A percentile compares a stretch with the other conserved stretches of the same genome.
These are phyloP conservation scores for Poeciliopsis prolifica DNA, from an alignment of 2,113 vertebrate genomes.

Conservation along the genomic window DNA sequence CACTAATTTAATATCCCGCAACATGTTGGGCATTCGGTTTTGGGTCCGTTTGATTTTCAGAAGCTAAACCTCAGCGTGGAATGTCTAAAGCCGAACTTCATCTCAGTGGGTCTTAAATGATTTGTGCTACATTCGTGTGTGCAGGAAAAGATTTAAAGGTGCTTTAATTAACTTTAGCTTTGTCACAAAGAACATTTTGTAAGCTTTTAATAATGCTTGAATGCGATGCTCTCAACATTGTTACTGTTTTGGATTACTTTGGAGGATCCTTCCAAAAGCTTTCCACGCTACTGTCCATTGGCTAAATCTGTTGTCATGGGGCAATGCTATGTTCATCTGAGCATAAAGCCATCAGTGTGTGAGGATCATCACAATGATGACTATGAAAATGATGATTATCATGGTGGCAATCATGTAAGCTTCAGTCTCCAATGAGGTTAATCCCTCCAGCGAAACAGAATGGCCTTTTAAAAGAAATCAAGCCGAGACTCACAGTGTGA, in stretches of 20 bases:
- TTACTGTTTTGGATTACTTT: not conserved
- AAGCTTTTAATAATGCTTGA: not conserved
- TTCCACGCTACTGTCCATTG: slow-evolving; percentile 5
- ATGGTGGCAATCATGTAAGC: slow-evolving; percentile 17
- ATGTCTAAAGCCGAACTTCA: slow-evolving; percentile 44
- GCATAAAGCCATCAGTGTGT: slow-evolving; percentile 14
- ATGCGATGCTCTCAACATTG: not conserved
- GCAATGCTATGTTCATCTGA: slow-evolving; percentile 10
- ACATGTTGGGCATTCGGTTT: slow-evolving; percentile 32
- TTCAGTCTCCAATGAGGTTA: slow-evolving; percentile 10
- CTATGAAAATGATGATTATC: slow-evolving; percentile 35
- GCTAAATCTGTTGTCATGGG: slow-evolving; percentile 4
- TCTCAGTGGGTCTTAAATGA: slow-evolving; percentile 18
- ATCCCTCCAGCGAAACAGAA: slow-evolving; percentile 38
- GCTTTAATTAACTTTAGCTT: slow-evolving; percentile 26
- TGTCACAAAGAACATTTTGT: not conserved
- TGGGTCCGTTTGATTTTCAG: slow-evolving; percentile 36
- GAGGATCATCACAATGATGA: slow-evolving; percentile 14
- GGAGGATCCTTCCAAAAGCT: slow-evolving; percentile 6
- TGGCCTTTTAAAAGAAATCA: slow-evolving; percentile 24
- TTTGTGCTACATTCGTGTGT: slow-evolving; percentile 13
- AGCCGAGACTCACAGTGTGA: slow-evolving; percentile 16
- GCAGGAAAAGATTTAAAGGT: slow-evolving; percentile 28
- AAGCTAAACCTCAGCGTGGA: slow-evolving; percentile 54
- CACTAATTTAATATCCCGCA: slow-evolving; percentile 54